Evolutionary conservation across 2,888 invertebrate species (phyloP).

Genomic region (Matsumyia berberina): DNA sequence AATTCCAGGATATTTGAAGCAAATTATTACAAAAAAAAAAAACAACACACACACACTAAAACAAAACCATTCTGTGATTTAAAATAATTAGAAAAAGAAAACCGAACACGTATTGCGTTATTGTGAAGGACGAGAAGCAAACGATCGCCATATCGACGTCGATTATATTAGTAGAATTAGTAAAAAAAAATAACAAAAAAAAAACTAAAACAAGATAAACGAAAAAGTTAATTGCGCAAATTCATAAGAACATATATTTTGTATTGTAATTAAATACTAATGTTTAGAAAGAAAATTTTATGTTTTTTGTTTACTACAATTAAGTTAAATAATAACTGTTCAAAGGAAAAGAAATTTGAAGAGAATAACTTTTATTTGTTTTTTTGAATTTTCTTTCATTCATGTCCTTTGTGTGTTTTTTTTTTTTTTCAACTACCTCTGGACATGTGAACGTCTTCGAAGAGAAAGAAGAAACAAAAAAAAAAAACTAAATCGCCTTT

Average conservation of each 20-base stretch:
- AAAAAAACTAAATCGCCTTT: slow-evolving; percentile 16
- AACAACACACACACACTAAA: slow-evolving; percentile 65
- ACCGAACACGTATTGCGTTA: slow-evolving; percentile 55
- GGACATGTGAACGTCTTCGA: slow-evolving; percentile 52
- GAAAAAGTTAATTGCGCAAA: slow-evolving; percentile 59
- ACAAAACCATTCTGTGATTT: slow-evolving; percentile 77
- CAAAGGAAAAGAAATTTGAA: slow-evolving; percentile 25
- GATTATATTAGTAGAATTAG: slow-evolving; percentile 71
- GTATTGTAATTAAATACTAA: slow-evolving; percentile 49
- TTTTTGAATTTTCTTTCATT: slow-evolving; percentile 11
- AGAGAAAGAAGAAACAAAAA: slow-evolving; percentile 6
- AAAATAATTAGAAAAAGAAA: slow-evolving; percentile 66
- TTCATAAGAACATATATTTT: slow-evolving; percentile 60
- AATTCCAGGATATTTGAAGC: slow-evolving; percentile 41
- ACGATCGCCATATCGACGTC: slow-evolving; percentile 72
- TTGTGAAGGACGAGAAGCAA: slow-evolving; percentile 49
- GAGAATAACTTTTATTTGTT: slow-evolving; percentile 4
- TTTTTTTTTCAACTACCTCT: slow-evolving; percentile 55
- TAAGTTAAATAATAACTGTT: slow-evolving; percentile 53
- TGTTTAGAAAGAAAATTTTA: slow-evolving; percentile 41
- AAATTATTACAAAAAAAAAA: slow-evolving; percentile 48
- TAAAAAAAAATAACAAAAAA: slow-evolving; percentile 30
- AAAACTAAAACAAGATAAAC: slow-evolving; percentile 36
- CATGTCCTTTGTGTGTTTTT: slow-evolving; percentile 31
- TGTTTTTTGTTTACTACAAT: slow-evolving; percentile 36